Base-by-base conservation (phyloP, 2,888 invertebrate genomes). In the Celastrina argiolus region DNA sequence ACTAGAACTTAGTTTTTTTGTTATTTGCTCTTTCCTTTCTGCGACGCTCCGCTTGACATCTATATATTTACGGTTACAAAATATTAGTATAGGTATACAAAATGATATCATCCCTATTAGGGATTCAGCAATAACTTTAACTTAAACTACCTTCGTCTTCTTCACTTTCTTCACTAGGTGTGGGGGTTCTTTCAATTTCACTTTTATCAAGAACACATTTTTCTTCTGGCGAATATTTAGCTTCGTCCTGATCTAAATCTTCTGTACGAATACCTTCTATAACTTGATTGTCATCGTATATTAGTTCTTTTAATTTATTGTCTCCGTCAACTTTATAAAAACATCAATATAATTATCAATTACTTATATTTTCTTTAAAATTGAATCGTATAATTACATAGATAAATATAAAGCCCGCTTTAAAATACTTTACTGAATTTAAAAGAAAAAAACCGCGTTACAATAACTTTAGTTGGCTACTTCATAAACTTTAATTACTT, bases 151-250 rank as follows among this genome's bases (percentile, higher is more conserved):
- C 92, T 84, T 91, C 92, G 69, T 92, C 92, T 77, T 92, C 92
- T 72, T 92, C 92, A 69, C 92, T 92, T n/a, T 92, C 91, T 72
- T 91, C 91, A 51, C 91, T 92, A 0, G 89, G 91, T 0, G 89
- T 82, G n/a, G 87, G 85, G 5, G 91, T 91, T 73, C 87, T 81
- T 36, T 89, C 92, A 63, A 89, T 88, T 71, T 95, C 94, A 77
- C 93, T 94, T 70, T 94, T 93, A 63, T 94, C 94, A 67, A 94
- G 91, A 4, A 94, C 89, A 1, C 93, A 93, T 78, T 96, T 96
- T 75, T 96, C 96, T 85, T 96, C 96, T 0, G 95, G 96, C 0
- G 95, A 95, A 80, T 96, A 96, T 81, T 96, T 96, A 36, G 93
- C 92, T 82, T 96, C 95, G 74, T 95, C 94, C 70, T 89, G 90